Evolutionary conservation across 2,113 vertebrate genomes (phyloP).

Genomic region (Seriola aureovittata): DNA sequence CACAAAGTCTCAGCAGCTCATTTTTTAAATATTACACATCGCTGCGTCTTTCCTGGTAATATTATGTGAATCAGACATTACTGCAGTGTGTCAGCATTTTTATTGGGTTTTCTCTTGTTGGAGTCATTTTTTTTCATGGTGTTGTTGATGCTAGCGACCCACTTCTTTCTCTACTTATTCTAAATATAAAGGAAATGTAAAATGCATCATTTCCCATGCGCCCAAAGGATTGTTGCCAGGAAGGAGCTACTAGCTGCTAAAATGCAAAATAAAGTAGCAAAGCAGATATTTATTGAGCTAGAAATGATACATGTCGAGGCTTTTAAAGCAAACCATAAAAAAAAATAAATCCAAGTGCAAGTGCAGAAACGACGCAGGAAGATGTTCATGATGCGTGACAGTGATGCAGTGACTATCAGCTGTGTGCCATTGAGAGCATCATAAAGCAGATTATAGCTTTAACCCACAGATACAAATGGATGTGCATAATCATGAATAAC

Average conservation of each 20-base stretch:
- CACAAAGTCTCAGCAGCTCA: background rate
- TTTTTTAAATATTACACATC: background rate
- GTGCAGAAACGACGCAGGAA: background rate
- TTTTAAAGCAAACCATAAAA: background rate
- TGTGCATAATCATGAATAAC: background rate
- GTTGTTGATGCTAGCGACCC: too few species aligned
- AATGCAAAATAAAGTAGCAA: slow-evolving; percentile 10
- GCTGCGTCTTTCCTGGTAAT: background rate
- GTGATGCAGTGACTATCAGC: background rate
- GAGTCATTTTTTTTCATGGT: background rate
- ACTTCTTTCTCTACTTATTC: background rate
- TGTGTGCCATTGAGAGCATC: background rate
- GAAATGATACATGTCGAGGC: background rate
- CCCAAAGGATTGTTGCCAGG: background rate
- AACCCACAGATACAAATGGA: background rate
- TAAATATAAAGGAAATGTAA: background rate
- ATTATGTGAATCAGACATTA: background rate
- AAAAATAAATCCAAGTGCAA: background rate
- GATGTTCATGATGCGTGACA: background rate
- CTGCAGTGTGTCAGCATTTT: background rate
- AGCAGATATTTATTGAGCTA: background rate
- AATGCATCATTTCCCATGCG: background rate
- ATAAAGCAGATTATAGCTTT: background rate
- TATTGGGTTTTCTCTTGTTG: background rate
- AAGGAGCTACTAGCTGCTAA: background rate